phyloP scores from a whole-genome alignment of 2,797 vertebrate species.

The Mus minutoides region DNA sequence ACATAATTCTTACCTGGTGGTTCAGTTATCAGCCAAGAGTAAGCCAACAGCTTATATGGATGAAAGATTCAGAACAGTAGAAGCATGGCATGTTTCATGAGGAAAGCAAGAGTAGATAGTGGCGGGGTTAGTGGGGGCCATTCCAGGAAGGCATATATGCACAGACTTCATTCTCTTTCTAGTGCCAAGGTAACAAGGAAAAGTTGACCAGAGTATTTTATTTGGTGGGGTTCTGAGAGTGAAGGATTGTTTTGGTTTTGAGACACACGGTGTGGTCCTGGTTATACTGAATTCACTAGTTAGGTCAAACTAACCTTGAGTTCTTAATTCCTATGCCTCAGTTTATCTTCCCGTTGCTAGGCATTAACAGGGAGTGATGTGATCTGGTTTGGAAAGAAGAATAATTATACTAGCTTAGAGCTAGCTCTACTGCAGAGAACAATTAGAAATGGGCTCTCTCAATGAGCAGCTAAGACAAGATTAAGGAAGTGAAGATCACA shows the following conservation, averaged over 20 bases:
- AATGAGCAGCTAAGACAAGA: not conserved
- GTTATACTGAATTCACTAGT: not conserved
- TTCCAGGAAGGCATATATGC: not conserved
- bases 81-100: not conserved
- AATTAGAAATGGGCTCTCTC: not conserved
- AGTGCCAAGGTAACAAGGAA: not conserved
- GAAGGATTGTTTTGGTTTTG: not conserved
- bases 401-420: not conserved
- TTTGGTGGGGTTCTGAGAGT: not conserved
- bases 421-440: not conserved
- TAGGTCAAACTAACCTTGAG: not conserved
- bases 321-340: not conserved
- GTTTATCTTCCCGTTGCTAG: not conserved
- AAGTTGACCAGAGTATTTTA: not conserved
- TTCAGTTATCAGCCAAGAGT: not conserved
- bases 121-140: rapidly evolving
- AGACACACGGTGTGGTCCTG: not conserved
- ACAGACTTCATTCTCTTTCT: not conserved
- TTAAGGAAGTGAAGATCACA: not conserved
- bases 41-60: not conserved
- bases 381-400: not conserved
- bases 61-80: not conserved
- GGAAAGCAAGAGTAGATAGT: not conserved
- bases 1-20: not conserved
- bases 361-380: not conserved